These are phyloP conservation scores for Harpagus bidentatus DNA, from an alignment of 2,113 vertebrate genomes.

Conservation along the genomic window DNA sequence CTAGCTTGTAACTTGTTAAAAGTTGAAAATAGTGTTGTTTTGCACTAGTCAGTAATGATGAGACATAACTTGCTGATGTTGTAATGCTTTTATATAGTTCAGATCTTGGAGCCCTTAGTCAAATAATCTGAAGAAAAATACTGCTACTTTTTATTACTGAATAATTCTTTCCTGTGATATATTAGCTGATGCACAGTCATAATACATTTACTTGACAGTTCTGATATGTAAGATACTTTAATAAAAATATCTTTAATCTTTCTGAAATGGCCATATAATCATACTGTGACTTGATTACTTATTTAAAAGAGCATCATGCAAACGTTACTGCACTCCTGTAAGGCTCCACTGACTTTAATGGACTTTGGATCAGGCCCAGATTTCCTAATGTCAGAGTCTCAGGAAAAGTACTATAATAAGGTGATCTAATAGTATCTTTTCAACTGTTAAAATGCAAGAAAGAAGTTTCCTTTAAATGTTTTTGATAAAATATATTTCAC, in stretches of 20 bases:
- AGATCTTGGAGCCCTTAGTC: background rate
- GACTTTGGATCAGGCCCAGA: background rate
- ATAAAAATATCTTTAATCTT: background rate
- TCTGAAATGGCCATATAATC: background rate
- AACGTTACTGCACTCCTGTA: background rate
- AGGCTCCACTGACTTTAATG: background rate
- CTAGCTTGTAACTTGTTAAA: background rate
- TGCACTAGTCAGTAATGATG: background rate
- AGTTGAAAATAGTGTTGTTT: background rate
- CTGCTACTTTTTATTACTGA: background rate
- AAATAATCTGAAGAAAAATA: background rate
- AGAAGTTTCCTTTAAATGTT: background rate
- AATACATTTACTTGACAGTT: background rate
- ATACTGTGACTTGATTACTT: background rate
- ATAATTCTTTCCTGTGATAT: background rate
- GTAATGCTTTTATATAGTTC: background rate
- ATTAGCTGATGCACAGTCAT: background rate
- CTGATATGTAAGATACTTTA: background rate
- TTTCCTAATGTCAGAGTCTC: background rate
- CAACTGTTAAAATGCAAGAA: background rate
- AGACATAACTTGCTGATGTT: background rate
- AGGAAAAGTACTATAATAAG: background rate
- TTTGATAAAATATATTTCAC: background rate
- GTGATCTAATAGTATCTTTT: background rate
- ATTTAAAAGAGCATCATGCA: background rate